These are phyloP conservation scores for Oedothorax gibbosus DNA, from an alignment of 1,140 invertebrate genomes.

Conservation along the genomic window DNA sequence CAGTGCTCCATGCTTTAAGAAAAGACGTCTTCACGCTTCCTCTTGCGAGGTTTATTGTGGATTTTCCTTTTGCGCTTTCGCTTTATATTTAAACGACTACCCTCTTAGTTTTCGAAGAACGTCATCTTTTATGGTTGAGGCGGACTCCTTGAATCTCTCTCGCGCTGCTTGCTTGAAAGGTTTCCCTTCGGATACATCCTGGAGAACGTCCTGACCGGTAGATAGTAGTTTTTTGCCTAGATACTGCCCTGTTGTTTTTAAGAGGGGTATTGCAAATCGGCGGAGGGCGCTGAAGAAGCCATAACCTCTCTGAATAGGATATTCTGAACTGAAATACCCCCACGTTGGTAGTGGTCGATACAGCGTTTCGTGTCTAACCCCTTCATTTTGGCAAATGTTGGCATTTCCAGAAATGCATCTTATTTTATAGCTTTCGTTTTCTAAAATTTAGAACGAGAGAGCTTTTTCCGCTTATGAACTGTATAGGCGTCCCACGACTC, in stretches of 20 bases:
- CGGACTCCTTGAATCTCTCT: not conserved
- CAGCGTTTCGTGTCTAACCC: not conserved
- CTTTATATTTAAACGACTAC: not conserved
- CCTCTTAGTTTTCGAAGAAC: conserved; percentile 6
- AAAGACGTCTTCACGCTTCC: not conserved
- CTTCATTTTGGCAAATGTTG: not conserved
- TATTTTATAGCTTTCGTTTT: not conserved
- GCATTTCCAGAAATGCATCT: not conserved
- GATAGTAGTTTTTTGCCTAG: not conserved
- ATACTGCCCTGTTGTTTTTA: not conserved
- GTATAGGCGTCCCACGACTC: not conserved
- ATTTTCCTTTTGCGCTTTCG: no score
- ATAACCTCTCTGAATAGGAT: conserved; percentile 6
- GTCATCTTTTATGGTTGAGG: not conserved
- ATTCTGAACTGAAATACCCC: not conserved
- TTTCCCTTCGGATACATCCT: conserved; percentile 7
- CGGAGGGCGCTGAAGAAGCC: not conserved
- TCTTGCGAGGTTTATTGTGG: not conserved
- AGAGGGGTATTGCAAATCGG: not conserved
- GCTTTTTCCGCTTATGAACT: not conserved
- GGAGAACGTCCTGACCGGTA: not conserved
- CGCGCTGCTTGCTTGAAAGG: not conserved
- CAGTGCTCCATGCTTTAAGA: not conserved
- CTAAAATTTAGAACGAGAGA: not conserved
- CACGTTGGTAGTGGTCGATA: not conserved